Evolutionary conservation across 1,140 invertebrate species (phyloP), one percentile per base, ranked within the genome.

Genomic region (Ceratina australensis): DNA sequence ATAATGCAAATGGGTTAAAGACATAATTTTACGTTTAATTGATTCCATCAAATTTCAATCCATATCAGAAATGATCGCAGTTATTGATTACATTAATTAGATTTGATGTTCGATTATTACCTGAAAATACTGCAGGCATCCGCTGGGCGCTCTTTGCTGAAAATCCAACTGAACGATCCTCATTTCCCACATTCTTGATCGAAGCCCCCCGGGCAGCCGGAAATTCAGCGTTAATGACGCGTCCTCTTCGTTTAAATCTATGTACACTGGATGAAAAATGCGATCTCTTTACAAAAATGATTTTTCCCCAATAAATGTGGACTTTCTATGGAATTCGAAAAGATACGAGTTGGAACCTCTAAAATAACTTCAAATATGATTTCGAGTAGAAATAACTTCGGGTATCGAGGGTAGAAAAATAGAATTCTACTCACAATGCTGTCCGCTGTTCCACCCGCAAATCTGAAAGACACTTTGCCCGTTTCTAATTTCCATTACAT

Each of bases 391-490:
- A 16, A 10, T 13, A n/a, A n/a, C n/a, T n/a, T n/a, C n/a, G n/a
- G n/a, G n/a, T n/a, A n/a, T n/a, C n/a, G n/a, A n/a, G n/a, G n/a
- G 63, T 20, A 42, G 8, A 42, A 42, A 3, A 52, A 16, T 4
- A 20, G 49, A 50, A 1, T 56, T 1, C 15, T 67, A 71, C 83
- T 94, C 89, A 97, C 96, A 92, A 84, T 97, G 96, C 85, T 97
- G 96, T 33, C 96, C 96, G 85, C 95, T 96, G 86, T 97, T 97
- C 87, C 96, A 94, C 5, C 96, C 96, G 86, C 96, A 97, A 3
- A 97, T 71, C 20, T 93, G 94, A 50, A 97, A 93, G 22, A 94
- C 93, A 72, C 91, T 93, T 2, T 90, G 91, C 15, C 94, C 95
- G 33, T 92, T 94, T 69, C 78, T 89, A 56, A 92, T 90, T 84